phyloP scores from a whole-genome alignment of 37 sponge, comb jelly and placozoan genomes.

The Ephydatia muelleri region DNA sequence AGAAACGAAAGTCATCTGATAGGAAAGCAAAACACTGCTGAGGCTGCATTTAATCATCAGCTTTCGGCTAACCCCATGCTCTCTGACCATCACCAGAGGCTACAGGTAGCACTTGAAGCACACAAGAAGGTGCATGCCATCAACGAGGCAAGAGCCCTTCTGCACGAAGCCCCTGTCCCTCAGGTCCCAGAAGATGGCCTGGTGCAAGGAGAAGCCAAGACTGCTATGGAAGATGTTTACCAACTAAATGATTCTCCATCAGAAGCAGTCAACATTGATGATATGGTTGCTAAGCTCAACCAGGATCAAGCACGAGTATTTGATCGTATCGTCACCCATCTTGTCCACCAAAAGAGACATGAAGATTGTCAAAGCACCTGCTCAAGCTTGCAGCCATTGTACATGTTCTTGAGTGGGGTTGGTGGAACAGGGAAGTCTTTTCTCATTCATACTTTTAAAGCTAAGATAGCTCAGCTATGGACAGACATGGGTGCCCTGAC shows the following conservation, averaged over 20 bases:
- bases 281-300: slow-evolving; percentile 26
- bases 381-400: slow-evolving; percentile 5
- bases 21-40: slow-evolving; percentile 15
- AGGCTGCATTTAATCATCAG: slow-evolving; percentile 9
- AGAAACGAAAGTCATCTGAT: slow-evolving; percentile 16
- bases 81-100: slow-evolving; percentile 13
- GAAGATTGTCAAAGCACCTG: neutral
- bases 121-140: slow-evolving; percentile 14
- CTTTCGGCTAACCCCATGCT: neutral
- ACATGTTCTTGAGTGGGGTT: slow-evolving; percentile 42
- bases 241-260: neutral
- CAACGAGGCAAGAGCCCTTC: slow-evolving; percentile 24
- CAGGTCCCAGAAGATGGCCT: neutral
- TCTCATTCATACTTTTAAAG: slow-evolving; percentile 42
- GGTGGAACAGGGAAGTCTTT: slow-evolving; percentile 67
- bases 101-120: slow-evolving; percentile 12
- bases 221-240: slow-evolving; percentile 10
- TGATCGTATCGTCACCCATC: slow-evolving; percentile 7
- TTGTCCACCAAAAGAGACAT: slow-evolving; percentile 16
- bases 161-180: too few species aligned
- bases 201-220: slow-evolving; percentile 9
- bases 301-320: slow-evolving; percentile 27
- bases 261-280: slow-evolving; percentile 2
- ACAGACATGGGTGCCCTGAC: neutral
- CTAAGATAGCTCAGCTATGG: neutral